Percentiles rank a stretch among this genome's conserved stretches.
Evolutionary conservation across 2,797 vertebrate species (phyloP).

Genomic region (Chaenodraco wilsoni): DNA sequence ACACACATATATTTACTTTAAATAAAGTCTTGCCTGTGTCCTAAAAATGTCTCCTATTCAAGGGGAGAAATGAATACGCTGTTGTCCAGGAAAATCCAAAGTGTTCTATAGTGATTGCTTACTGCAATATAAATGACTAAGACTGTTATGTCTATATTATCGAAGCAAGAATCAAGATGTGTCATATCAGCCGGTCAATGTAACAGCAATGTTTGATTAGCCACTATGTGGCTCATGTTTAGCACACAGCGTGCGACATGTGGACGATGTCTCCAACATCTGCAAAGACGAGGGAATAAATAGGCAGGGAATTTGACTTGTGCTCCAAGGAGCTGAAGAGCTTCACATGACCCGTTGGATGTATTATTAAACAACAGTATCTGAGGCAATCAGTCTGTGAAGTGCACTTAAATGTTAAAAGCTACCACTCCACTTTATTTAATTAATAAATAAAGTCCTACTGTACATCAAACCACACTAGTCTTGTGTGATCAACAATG

Average conservation of each 20-base stretch:
- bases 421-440: background rate
- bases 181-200: too few relatives aligned
- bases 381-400: conserved; percentile 31
- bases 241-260: conserved; percentile 9
- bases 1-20: background rate
- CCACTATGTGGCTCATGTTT: conserved; percentile 8
- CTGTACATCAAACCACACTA: too few relatives aligned
- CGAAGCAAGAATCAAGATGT: background rate
- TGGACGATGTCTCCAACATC: conserved; percentile 21
- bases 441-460: conserved; percentile 6
- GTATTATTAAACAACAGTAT: conserved; percentile 27
- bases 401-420: conserved; percentile 19
- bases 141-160: background rate
- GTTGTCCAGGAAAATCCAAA: background rate
- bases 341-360: background rate
- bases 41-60: background rate
- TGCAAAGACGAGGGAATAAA: background rate
- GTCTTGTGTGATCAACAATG: too few relatives aligned
- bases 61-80: background rate
- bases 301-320: background rate
- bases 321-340: background rate
- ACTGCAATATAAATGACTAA: background rate
- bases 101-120: background rate
- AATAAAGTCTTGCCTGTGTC: background rate
- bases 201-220: background rate